phyloP scores from a whole-genome alignment of 2,888 invertebrate genomes.

The Eristalinus aeneus region DNA sequence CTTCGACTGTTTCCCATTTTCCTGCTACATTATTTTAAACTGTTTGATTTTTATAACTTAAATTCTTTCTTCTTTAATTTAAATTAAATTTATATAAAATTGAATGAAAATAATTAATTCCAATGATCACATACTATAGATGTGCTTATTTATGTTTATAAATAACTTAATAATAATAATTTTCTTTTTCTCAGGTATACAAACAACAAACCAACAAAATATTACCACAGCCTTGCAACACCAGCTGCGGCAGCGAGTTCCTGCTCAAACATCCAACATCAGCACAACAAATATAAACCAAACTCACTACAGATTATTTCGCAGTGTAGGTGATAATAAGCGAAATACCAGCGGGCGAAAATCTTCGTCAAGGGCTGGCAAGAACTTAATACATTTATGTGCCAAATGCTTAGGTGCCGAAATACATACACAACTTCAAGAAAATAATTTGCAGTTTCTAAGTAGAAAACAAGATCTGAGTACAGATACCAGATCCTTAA shows the following conservation, averaged over 20 bases:
- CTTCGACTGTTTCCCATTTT: no score
- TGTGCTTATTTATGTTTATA: no score
- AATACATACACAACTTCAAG: slow-evolving; percentile 13
- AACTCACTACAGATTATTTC: slow-evolving; percentile 33
- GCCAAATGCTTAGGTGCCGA: slow-evolving; percentile 49
- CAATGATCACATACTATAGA: no score
- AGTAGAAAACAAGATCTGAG: slow-evolving; percentile 31
- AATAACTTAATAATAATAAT: neutral
- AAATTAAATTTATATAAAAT: no score
- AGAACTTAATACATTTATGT: slow-evolving; percentile 40
- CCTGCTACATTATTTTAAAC: no score
- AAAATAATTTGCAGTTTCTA: slow-evolving; percentile 18
- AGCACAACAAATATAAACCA: slow-evolving; percentile 21
- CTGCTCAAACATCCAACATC: slow-evolving; percentile 37
- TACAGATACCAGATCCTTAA: slow-evolving; percentile 28
- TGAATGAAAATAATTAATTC: no score
- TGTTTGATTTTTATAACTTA: no score
- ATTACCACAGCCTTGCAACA: slow-evolving; percentile 74
- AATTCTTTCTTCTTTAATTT: no score
- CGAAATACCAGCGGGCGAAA: slow-evolving; percentile 11
- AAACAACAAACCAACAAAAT: slow-evolving; percentile 77
- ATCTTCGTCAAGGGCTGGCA: slow-evolving; percentile 11
- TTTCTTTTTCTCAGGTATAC: slow-evolving; percentile 74
- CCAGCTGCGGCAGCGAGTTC: slow-evolving; percentile 71
- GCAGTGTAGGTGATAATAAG: slow-evolving; percentile 48